phyloP scores from a whole-genome alignment of 2,888 invertebrate genomes.

The Elysia crispata region DNA sequence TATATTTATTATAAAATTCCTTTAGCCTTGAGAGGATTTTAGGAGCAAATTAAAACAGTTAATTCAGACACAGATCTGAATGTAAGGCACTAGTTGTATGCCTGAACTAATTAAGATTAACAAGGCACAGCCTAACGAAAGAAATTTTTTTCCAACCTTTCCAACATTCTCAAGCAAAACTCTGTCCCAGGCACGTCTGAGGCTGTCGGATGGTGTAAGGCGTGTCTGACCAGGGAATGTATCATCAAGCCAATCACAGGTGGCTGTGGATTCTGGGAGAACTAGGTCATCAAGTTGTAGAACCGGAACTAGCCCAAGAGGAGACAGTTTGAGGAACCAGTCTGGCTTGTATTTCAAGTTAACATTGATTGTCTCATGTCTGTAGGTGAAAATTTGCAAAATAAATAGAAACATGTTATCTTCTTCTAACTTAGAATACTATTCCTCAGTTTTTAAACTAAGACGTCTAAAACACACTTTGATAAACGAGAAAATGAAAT shows the following conservation, averaged over 20 bases:
- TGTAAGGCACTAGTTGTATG: too few species aligned
- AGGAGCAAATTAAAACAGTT: too few species aligned
- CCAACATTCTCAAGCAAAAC: constrained; percentile 63
- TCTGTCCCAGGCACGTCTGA: constrained; percentile 62
- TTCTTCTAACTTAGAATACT: too few species aligned
- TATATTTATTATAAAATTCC: too few species aligned
- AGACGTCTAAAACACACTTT: too few species aligned
- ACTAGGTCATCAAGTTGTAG: constrained; percentile 78
- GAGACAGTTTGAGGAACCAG: constrained; percentile 79
- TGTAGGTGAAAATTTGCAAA: constrained; percentile 52
- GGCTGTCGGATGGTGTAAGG: constrained; percentile 79
- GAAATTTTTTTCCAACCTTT: not conserved
- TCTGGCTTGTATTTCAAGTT: constrained; percentile 79
- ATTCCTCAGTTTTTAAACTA: too few species aligned
- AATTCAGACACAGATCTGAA: too few species aligned
- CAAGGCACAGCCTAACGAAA: too few species aligned
- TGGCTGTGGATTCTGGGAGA: constrained; percentile 80
- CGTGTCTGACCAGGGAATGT: constrained; percentile 79
- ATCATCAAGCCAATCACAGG: constrained; percentile 81
- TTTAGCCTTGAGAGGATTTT: too few species aligned
- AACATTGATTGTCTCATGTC: constrained; percentile 79
- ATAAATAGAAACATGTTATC: too few species aligned
- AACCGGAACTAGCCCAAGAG: constrained; percentile 79
- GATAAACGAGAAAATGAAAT: too few species aligned
- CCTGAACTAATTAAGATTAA: too few species aligned